Evolutionary conservation across 2,888 invertebrate species (phyloP).

Genomic region (Bhutanitis thaidina): DNA sequence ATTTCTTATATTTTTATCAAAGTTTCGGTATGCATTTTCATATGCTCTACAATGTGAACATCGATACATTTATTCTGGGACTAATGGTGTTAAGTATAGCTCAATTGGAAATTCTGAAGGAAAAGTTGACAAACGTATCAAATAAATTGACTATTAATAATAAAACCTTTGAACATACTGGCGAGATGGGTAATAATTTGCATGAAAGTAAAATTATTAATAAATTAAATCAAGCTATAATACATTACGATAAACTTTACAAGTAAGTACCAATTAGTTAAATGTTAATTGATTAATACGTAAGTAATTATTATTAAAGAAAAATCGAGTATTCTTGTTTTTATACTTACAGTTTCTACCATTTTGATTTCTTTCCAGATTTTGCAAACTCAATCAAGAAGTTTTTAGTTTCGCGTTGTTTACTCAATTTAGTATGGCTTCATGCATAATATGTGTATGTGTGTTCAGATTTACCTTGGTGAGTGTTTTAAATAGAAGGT

Average conservation of each 20-base stretch:
- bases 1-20: conserved; percentile 51
- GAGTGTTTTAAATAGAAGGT: conserved; percentile 24
- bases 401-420: conserved; percentile 48
- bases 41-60: conserved; percentile 45
- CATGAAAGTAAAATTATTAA: conserved; percentile 25
- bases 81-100: conserved; percentile 48
- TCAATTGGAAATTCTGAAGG: conserved; percentile 51
- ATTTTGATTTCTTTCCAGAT: conserved; percentile 38
- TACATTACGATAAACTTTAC: conserved; percentile 42
- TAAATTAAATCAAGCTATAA: conserved; percentile 40
- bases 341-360: no score
- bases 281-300: no score
- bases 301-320: no score
- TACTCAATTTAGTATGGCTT: conserved; percentile 50
- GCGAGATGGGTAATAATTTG: no score
- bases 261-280: no score
- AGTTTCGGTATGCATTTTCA: conserved; percentile 42
- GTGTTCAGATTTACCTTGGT: conserved; percentile 58
- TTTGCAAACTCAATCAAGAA: conserved; percentile 43
- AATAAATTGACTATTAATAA: conserved; percentile 7
- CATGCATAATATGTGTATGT: conserved; percentile 54
- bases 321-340: no score
- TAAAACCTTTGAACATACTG: not conserved
- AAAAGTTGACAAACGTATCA: conserved; percentile 41
- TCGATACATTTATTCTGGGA: conserved; percentile 51